Conservation (phyloP, 2,797 vertebrate genomes). For the Falco naumanni region DNA sequence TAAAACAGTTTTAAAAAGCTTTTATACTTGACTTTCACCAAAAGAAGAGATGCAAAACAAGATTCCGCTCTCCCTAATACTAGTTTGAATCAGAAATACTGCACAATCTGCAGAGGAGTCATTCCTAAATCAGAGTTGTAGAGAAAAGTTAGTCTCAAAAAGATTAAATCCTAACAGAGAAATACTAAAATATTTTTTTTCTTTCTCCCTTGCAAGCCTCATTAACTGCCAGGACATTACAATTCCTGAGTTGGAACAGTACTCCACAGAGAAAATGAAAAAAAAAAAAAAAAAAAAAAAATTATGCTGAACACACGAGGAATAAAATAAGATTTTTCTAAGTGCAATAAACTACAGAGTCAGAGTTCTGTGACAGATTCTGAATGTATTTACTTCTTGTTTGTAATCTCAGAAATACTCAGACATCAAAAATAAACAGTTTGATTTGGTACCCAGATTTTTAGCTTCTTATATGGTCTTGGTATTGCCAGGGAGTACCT, state of each 20-base stretch:
- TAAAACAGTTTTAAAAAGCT: not conserved
- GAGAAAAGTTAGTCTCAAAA: not conserved
- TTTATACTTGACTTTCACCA: not conserved
- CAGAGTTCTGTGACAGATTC: not conserved
- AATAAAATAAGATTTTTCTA: not conserved
- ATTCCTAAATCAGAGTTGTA: not conserved
- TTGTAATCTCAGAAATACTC: not conserved
- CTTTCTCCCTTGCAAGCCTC: not conserved
- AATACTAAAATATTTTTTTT: not conserved
- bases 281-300: not conserved
- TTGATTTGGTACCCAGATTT: not conserved
- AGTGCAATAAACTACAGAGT: not conserved
- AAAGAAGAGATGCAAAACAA: not conserved
- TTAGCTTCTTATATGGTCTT: not conserved
- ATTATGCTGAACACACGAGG: not conserved
- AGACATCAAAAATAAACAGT: not conserved
- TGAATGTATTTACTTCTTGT: not conserved
- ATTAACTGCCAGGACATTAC: not conserved
- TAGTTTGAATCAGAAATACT: not conserved
- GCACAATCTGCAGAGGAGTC: not conserved
- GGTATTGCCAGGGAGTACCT: not conserved
- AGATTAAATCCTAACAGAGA: not conserved
- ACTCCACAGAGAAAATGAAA: slow-evolving; percentile 24
- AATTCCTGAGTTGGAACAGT: not conserved
- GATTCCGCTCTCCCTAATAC: not conserved